phyloP scores from a whole-genome alignment of 2,113 vertebrate genomes.

The Seriola quinqueradiata region DNA sequence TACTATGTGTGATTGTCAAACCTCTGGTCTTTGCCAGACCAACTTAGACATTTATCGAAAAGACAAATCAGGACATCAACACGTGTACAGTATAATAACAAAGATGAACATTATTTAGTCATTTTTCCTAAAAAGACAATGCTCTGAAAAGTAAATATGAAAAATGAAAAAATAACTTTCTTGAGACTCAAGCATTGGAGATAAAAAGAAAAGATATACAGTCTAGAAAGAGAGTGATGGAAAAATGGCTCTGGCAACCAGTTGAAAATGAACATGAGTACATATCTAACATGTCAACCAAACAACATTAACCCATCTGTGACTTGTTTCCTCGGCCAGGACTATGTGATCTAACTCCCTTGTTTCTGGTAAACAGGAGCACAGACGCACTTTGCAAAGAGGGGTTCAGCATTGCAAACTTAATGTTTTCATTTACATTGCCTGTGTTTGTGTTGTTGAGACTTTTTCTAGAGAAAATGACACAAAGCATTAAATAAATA shows the following conservation, averaged over 20 bases:
- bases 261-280: constrained; percentile 82
- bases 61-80: constrained; percentile 81
- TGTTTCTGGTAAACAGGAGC: constrained; percentile 87
- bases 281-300: constrained; percentile 73
- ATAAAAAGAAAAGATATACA: constrained; percentile 40
- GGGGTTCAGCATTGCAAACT: constrained; percentile 84
- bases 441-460: constrained; percentile 94
- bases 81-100: constrained; percentile 95
- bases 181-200: constrained; percentile 90
- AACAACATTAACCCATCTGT: constrained; percentile 76
- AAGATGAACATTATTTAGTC: constrained; percentile 86
- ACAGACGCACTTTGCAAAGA: constrained; percentile 65
- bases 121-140: constrained; percentile 89
- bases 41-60: constrained; percentile 53
- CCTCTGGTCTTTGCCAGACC: constrained; percentile 64
- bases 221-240: constrained; percentile 61
- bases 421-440: constrained; percentile 94
- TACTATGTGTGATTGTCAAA: constrained; percentile 96
- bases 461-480: constrained; percentile 87
- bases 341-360: constrained; percentile 85
- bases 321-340: constrained; percentile 70
- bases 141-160: constrained; percentile 63
- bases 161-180: constrained; percentile 87
- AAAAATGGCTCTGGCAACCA: constrained; percentile 72
- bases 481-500: constrained; percentile 72